Conservation (phyloP, 1,140 invertebrate genomes). For the Leptonema lineaticorne region DNA sequence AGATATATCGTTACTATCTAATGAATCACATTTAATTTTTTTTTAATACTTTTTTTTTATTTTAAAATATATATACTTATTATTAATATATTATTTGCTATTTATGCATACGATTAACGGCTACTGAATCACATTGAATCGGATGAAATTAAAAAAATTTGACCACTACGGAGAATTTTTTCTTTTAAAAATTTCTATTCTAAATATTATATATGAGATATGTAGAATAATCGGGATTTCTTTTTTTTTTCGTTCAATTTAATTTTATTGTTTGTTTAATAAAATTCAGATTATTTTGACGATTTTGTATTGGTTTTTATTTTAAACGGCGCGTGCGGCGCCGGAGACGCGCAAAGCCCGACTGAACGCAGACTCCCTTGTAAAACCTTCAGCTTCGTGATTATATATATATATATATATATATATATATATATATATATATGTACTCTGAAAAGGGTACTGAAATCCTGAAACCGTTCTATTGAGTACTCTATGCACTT, state of each 20-base stretch:
- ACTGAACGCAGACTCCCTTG: too few species aligned
- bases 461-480: too few species aligned
- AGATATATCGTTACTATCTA: too few species aligned
- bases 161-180: not conserved
- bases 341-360: constrained; percentile 13
- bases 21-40: constrained; percentile 1
- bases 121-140: constrained; percentile 25
- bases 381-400: too few species aligned
- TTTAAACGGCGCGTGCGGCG: constrained; percentile 4
- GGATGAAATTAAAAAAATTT: not conserved
- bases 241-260: too few species aligned
- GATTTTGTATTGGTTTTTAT: not conserved
- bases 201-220: not conserved
- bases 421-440: too few species aligned
- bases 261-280: too few species aligned
- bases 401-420: too few species aligned
- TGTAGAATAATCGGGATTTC: too few species aligned
- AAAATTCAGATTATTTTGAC: too few species aligned
- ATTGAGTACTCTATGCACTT: too few species aligned
- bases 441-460: too few species aligned
- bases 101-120: not conserved
- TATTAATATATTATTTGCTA: not conserved
- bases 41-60: not conserved
- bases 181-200: not conserved
- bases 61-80: not conserved